Base-by-base conservation (phyloP, 1,140 invertebrate genomes). In the Polyergus mexicanus region DNA sequence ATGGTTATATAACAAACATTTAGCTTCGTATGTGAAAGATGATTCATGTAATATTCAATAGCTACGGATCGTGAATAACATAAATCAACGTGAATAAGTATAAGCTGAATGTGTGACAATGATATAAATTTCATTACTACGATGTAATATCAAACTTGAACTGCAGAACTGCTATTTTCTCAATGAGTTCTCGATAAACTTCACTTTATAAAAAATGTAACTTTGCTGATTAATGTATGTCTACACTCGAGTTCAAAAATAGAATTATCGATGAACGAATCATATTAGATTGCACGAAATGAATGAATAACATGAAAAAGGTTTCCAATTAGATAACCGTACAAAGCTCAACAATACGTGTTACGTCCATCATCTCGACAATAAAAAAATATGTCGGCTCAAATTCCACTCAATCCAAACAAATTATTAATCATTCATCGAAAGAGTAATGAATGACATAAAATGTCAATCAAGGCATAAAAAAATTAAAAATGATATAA, bases 121-220 rank as follows among this genome's bases (percentile, higher is more conserved):
- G 84, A 89, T 54, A 88, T 78, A 89, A 89, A 85, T 77, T 76
- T 81, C 44, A 74, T 78, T 89, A 74, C 54, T 38, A 58, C 58
- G 11, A 56, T 13, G 19, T 72, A 54, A 25, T 35, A 38, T 62
- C 32, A 35, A 76, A 51, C 22, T 66, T 32, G 25, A 19, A 19
- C 13, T 44, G 2, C 1, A 8, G 10, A 44, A 44, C 56, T 89
- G 28, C n/a, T 3, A 62, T 83, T 62, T 83, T 60, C 38, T 60
- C 54, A 74, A 44, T 1, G 22, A 56, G 35, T 80, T 51, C 16
- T 80, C 10, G 32, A 68, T 22, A 71, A 58, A 58, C 4, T 69
- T 69, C 3, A 3, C 35, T 69, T 60, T 44, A 58, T 25, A 32
- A 35, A n/a, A 38, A 54, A 66, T 68, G 44, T 69, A 58, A 80